These are phyloP conservation scores for Eulemur mongoz DNA, from an alignment of 2,797 vertebrate genomes.

Conservation along the genomic window DNA sequence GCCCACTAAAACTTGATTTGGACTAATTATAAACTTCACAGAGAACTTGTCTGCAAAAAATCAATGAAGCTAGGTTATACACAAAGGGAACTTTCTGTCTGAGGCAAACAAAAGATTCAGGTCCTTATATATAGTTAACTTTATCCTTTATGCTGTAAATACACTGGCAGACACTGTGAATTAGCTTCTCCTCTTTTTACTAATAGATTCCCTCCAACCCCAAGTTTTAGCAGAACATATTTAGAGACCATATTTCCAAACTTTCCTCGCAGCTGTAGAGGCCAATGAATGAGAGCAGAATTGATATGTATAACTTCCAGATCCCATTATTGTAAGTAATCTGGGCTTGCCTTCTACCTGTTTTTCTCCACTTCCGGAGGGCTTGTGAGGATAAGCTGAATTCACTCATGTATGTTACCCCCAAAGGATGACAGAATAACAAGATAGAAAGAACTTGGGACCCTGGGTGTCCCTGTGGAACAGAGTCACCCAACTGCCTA, in stretches of 20 bases:
- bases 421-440: background rate
- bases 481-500: background rate
- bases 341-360: background rate
- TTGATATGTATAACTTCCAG: background rate
- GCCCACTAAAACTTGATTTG: background rate
- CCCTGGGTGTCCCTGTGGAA: background rate
- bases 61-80: background rate
- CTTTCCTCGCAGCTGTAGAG: background rate
- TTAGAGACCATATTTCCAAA: background rate
- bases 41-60: background rate
- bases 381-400: background rate
- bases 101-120: background rate
- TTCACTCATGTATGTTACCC: background rate
- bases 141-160: background rate
- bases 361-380: background rate
- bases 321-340: background rate
- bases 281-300: background rate
- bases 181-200: background rate
- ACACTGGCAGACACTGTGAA: background rate
- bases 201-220: background rate
- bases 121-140: background rate
- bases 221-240: background rate
- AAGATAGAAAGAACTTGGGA: background rate
- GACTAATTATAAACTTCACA: conserved; percentile 19
- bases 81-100: background rate